These are phyloP conservation scores for Drosophila aff. DNA, from an alignment of 1,140 invertebrate genomes.

Conservation along the genomic window DNA sequence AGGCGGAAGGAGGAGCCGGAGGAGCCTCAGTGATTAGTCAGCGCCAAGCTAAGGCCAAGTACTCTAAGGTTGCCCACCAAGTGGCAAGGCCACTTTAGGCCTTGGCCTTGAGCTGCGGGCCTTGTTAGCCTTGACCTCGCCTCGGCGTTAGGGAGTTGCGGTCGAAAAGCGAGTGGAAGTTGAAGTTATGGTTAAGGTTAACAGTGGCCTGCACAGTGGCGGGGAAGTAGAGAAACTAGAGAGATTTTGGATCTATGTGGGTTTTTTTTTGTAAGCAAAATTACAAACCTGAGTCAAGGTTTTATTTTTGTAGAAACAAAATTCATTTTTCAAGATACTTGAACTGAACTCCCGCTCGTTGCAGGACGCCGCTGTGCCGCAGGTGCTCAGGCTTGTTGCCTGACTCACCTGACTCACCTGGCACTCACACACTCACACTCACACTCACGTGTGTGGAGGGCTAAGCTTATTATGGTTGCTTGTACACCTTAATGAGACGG, in stretches of 20 bases:
- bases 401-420: constrained; percentile 46
- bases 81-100: not conserved
- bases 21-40: constrained; percentile 53
- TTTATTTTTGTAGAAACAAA: not conserved
- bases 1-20: not conserved
- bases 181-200: constrained; percentile 29
- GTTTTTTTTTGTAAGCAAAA: not conserved
- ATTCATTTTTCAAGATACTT: not conserved
- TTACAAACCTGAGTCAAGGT: not conserved
- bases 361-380: not conserved
- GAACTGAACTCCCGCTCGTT: not conserved
- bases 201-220: constrained; percentile 10
- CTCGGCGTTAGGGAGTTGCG: constrained; percentile 4
- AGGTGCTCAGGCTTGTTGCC: constrained; percentile 18
- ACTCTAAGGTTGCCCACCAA: constrained; percentile 12
- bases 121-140: constrained; percentile 59
- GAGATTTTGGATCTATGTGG: not conserved
- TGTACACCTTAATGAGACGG: constrained; percentile 63
- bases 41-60: constrained; percentile 3
- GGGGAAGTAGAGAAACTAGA: not conserved
- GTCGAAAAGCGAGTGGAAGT: constrained; percentile 12
- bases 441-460: not conserved
- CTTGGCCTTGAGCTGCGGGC: not conserved
- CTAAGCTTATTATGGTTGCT: constrained; percentile 59
- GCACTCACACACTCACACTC: constrained; percentile 18